Evolutionary conservation across 2,888 invertebrate species (phyloP).

Genomic region (Slavum lentiscoides): DNA sequence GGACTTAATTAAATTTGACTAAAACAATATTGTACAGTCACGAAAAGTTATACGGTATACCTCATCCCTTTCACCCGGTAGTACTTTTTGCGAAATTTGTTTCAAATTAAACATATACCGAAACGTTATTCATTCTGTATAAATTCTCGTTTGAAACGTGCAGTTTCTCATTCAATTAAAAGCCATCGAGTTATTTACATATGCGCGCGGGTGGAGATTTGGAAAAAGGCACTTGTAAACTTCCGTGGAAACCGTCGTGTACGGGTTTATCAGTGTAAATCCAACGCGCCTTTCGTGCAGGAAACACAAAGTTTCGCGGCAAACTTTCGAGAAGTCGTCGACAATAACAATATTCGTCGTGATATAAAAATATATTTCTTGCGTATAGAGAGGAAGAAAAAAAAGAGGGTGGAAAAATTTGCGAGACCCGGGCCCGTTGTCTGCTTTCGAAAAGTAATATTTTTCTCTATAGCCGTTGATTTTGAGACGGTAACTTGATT

Average conservation of each 20-base stretch:
- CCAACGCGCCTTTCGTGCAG: slow-evolving; percentile 6
- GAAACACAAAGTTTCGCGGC: slow-evolving; percentile 26
- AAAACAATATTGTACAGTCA: neutral
- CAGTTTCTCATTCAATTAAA: slow-evolving; percentile 25
- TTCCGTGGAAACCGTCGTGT: slow-evolving; percentile 7
- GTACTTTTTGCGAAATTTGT: too few relatives aligned
- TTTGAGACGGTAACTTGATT: slow-evolving; percentile 25
- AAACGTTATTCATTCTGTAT: neutral
- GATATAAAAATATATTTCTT: slow-evolving; percentile 30
- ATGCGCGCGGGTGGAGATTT: slow-evolving; percentile 2
- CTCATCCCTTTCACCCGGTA: too few relatives aligned
- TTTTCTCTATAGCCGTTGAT: slow-evolving; percentile 37
- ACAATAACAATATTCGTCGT: slow-evolving; percentile 27
- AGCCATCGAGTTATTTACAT: slow-evolving; percentile 17
- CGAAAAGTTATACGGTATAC: too few relatives aligned
- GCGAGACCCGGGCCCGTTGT: too few relatives aligned
- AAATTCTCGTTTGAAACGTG: neutral
- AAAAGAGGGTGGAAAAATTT: too few relatives aligned
- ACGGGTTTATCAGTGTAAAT: slow-evolving; percentile 37
- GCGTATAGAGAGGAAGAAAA: slow-evolving; percentile 8
- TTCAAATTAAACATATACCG: too few relatives aligned
- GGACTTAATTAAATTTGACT: neutral
- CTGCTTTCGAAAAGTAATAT: neutral
- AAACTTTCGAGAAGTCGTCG: slow-evolving; percentile 38
- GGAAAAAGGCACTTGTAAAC: slow-evolving; percentile 19